These are phyloP conservation scores for Chrysopa pallens DNA, from an alignment of 1,140 invertebrate genomes.

Conservation along the genomic window DNA sequence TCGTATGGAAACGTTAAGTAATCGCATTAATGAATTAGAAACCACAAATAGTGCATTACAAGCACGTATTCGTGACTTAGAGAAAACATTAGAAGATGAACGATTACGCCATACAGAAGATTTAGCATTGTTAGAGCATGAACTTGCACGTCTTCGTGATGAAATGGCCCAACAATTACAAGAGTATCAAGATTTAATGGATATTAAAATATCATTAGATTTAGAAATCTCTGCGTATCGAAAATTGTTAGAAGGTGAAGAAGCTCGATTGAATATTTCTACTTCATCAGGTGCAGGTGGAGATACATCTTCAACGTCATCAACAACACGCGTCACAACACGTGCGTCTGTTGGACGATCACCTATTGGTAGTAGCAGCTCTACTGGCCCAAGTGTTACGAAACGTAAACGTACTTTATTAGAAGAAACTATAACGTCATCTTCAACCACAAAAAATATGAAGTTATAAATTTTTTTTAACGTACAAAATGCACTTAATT, in stretches of 20 bases:
- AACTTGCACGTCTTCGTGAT: constrained; percentile 58
- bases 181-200: constrained; percentile 94
- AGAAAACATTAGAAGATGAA: constrained; percentile 57
- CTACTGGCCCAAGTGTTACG: too few relatives aligned
- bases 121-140: constrained; percentile 54
- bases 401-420: too few relatives aligned
- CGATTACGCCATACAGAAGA: constrained; percentile 53
- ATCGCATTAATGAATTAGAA: constrained; percentile 59
- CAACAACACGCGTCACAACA: neutral
- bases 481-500: too few relatives aligned
- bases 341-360: constrained; percentile 1
- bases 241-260: constrained; percentile 56
- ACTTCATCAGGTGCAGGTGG: constrained; percentile 24
- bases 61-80: constrained; percentile 58
- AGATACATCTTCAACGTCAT: constrained; percentile 6
- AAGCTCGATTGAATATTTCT: constrained; percentile 47
- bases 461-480: too few relatives aligned
- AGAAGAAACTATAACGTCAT: too few relatives aligned
- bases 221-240: constrained; percentile 93
- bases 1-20: constrained; percentile 52
- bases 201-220: constrained; percentile 90
- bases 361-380: too few relatives aligned
- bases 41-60: constrained; percentile 40
- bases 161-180: constrained; percentile 71
- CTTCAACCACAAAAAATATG: too few relatives aligned